Base-by-base conservation (phyloP, 2,888 invertebrate genomes). In the Hydropsyche betteni region DNA sequence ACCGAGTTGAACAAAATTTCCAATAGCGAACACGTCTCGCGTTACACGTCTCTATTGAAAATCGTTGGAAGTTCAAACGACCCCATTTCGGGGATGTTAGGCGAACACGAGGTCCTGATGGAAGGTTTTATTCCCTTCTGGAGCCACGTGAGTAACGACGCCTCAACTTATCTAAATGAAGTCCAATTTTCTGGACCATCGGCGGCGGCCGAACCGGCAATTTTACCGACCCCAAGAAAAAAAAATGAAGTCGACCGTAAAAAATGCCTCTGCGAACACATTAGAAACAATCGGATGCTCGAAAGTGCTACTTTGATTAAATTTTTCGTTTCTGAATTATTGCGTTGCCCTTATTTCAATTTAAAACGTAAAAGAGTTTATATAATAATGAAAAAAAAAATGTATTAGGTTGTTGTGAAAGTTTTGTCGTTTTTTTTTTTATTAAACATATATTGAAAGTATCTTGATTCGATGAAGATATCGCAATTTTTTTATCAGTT, bases 151-250 rank as follows among this genome's bases (percentile, higher is more conserved):
- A 74, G 69, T 74, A 74, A 76, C 76, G 76, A 44, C 70, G 61
- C 51, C 24, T 69, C 74, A 61, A 76, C 76, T 74, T 76, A 76
- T 76, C 76, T 76, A 74, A 76, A 76, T 76, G 74, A 76, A 76
- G 74, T 74, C 69, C 76, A 76, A 76, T 76, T 76, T 76, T 76
- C 74, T 74, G 74, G 69, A 14, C 76, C 74, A 76, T 76, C 76
- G 69, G 76, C 53, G 68, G 50, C 55, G 73, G 73, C 53, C 70
- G 70, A 69, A 36, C 38, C 24, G 34, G 33, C 52, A 70, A 70
- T 70, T 70, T 16, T 14, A n/a, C 51, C 51, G 6, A 12, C 33
- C 58, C 16, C 14, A 24, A 10, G 44, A 44, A 44, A 44, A 44
- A 44, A 44, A 44, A 8, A 44, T 6, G 7, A 10, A 44, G 44